A percentile compares a stretch with the other conserved stretches of the same genome.
These are phyloP conservation scores for Agelaius phoeniceus DNA, from an alignment of 2,113 vertebrate species.

Conservation along the genomic window DNA sequence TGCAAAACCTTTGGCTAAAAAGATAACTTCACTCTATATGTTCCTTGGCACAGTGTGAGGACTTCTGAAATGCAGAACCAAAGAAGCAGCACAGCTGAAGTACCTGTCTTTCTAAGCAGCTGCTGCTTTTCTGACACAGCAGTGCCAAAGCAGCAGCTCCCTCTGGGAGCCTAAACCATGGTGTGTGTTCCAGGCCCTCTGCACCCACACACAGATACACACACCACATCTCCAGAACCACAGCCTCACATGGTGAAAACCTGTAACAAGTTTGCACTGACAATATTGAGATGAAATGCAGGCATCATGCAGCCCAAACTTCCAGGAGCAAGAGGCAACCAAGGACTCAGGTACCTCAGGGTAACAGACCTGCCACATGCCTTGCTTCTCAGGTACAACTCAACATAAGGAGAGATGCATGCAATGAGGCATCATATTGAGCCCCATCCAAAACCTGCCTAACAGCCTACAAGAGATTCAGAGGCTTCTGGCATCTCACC, in stretches of 20 bases:
- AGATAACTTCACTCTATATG: background rate
- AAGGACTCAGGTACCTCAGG: background rate
- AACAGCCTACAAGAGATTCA: background rate
- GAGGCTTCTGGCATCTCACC: background rate
- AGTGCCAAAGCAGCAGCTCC: background rate
- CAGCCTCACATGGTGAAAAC: slow-evolving; percentile 2
- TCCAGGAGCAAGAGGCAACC: background rate
- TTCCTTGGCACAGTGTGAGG: background rate
- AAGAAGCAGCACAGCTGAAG: background rate
- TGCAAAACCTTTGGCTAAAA: background rate
- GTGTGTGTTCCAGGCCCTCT: background rate
- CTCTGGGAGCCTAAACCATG: background rate
- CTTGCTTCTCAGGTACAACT: background rate
- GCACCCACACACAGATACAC: background rate
- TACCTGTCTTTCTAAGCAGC: background rate
- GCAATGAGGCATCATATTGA: background rate
- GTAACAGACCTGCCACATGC: background rate
- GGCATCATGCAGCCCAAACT: background rate
- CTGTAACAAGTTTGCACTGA: slow-evolving; percentile 1
- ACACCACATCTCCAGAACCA: background rate
- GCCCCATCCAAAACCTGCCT: background rate
- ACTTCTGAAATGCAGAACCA: background rate
- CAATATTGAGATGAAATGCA: background rate
- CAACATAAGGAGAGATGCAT: background rate
- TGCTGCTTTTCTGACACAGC: background rate